Base-by-base conservation (phyloP, 2,888 invertebrate genomes). In the Hemithea aestivaria region DNA sequence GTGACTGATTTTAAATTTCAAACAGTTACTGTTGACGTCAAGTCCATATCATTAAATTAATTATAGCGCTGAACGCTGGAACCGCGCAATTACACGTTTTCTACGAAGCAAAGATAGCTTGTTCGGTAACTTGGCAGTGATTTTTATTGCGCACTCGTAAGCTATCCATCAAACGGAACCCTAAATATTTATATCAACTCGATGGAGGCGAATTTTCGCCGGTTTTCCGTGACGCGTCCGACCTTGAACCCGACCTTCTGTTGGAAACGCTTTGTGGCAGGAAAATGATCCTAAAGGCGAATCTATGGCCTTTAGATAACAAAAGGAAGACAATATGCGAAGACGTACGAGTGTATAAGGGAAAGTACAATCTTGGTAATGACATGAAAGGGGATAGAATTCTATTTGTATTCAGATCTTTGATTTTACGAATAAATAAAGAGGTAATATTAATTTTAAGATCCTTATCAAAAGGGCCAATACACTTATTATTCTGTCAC, bases 161-260 rank as follows among this genome's bases (percentile, higher is more conserved):
- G 24, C 25, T n/a, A 39, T 40, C 33, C 28, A 41, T 45, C 49
- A 35, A 35, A 40, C 23, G 36, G 32, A 35, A 30, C 27, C 25
- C 26, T 26, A 47, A 54, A 45, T 48, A 50, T 52, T 48, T 46
- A 51, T 53, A 58, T 53, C 55, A 54, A 60, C 52, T 58, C 52
- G 43, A 58, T 58, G 53, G 43, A 58, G 45, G 41, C 38, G 37
- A 43, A 48, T 40, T 46, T 42, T 22, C 22, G 32, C 40, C 33
- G 43, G 41, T 36, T 44, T 30, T 22, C 9, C 11, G 48, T 55
- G 59, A 59, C 46, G 52, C 60, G 60, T 21, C 58, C 64, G 62
- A 40, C 74, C 75, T 67, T 74, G 74, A 74, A 75, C 73, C 57
- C 36, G 29, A 47, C 56, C 48, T 53, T 54, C 55, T 58, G 56